Conservation (phyloP, 2,797 vertebrate genomes). For the Pseudomugil gertrudae region DNA sequence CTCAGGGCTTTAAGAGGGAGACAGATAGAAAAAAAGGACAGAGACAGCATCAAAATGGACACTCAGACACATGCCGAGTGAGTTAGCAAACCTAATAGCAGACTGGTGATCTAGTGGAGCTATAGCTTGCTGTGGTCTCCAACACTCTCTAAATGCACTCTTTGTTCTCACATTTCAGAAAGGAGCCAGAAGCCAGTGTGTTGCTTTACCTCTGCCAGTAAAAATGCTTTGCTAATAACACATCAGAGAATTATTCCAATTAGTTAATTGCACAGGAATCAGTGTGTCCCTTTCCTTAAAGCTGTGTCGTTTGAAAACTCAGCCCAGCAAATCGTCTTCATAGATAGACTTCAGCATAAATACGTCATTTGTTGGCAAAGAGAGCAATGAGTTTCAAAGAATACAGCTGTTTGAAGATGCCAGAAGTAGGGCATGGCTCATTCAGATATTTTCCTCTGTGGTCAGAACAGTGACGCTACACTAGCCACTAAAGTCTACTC, state of each 20-base stretch:
- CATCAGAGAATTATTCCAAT: conserved; percentile 63
- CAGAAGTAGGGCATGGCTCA: conserved; percentile 57
- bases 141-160: conserved; percentile 65
- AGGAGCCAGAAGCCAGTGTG: conserved; percentile 55
- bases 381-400: conserved; percentile 54
- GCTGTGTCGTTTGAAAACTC: conserved; percentile 44
- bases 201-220: conserved; percentile 54
- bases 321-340: conserved; percentile 30
- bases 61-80: conserved; percentile 24
- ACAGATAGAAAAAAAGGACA: conserved; percentile 12
- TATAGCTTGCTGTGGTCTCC: conserved; percentile 60
- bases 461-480: conserved; percentile 63
- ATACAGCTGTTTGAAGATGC: conserved; percentile 45
- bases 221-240: conserved; percentile 62
- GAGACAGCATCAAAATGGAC: conserved; percentile 29
- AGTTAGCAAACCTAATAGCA: conserved; percentile 60
- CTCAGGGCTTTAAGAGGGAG: conserved; percentile 31
- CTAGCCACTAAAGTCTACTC: conserved; percentile 48
- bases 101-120: conserved; percentile 61
- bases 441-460: conserved; percentile 70
- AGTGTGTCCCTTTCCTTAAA: conserved; percentile 20
- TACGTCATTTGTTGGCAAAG: conserved; percentile 22
- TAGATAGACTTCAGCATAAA: background rate
- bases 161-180: conserved; percentile 77
- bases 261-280: conserved; percentile 52